Conservation (phyloP, 64 coral and sea anemone species). For the Pocillopora damicornis region DNA sequence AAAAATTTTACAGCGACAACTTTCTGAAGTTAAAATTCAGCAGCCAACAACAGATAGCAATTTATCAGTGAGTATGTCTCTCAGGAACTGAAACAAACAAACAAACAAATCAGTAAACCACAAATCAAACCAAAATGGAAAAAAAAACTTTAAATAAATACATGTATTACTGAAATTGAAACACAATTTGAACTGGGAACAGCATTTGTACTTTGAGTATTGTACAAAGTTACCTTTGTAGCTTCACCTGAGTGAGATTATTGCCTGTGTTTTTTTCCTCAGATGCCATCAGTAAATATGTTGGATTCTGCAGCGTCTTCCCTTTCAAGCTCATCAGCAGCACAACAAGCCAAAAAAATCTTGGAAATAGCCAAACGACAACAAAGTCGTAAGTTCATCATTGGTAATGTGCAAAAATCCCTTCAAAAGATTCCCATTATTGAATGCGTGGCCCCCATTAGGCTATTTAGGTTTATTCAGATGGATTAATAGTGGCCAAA, state of each 20-base stretch:
- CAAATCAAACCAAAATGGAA: too few relatives aligned
- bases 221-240: background rate
- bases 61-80: background rate
- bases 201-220: background rate
- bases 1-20: background rate
- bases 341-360: constrained; percentile 16
- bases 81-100: too few relatives aligned
- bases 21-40: background rate
- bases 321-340: background rate
- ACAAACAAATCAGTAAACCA: too few relatives aligned
- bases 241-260: background rate
- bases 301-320: background rate
- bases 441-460: too few relatives aligned
- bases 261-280: background rate
- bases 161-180: too few relatives aligned
- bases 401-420: too few relatives aligned
- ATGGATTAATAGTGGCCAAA: too few relatives aligned
- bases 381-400: background rate
- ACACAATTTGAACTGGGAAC: too few relatives aligned
- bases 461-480: too few relatives aligned
- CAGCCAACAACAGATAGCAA: background rate
- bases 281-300: background rate
- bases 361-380: background rate
- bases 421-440: too few relatives aligned
- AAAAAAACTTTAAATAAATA: too few relatives aligned